Evolutionary conservation across 92 coral and sea anemone species (phyloP), one percentile per base, ranked within the genome.

Genomic region (Ricordea florida): DNA sequence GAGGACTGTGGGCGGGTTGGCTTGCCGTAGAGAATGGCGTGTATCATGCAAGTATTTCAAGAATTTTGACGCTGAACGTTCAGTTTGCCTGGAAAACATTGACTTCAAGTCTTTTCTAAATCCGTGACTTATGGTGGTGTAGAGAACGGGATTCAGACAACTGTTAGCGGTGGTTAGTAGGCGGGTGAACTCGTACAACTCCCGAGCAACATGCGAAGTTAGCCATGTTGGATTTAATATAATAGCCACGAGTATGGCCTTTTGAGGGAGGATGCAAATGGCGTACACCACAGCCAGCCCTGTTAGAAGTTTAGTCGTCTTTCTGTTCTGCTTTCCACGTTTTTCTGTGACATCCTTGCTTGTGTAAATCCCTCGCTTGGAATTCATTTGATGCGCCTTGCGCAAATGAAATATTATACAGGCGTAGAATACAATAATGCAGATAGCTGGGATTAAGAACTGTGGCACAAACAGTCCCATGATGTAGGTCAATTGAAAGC

Each of bases 391-490:
- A 44, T 85, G 89, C 31, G 90, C 74, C 55, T 59, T 78, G 9
- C 61, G 49, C 37, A 90, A 59, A 40, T 85, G 91, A 3, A 70
- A 29, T 36, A 87, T 46, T 16, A 90, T 90, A 21, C 85, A 49
- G 10, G 66, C 55, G 60, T 90, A 90, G 32, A 73, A 80, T 34
- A 76, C 22, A 30, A 47, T 58, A 9, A 90, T 35, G 18, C 81
- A 89, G 31, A 90, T 51, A 2, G 96, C 86, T 2, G 96, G 96
- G 16, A 90, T 90, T 0, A 90, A 66, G 55, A 90, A 90, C 82
- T 90, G 74, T 4, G 96, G 96, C 26, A 60, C 72, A 22, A 90
- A 81, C 20, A 83, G 66, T 8, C 88, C 81, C 63, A 86, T 64
- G 32, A 90, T 41, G 86, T 86, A 90, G 10, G 90, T 90, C 35